Evolutionary conservation across 2,113 vertebrate species (phyloP).

Genomic region (Chaetodon auriga): DNA sequence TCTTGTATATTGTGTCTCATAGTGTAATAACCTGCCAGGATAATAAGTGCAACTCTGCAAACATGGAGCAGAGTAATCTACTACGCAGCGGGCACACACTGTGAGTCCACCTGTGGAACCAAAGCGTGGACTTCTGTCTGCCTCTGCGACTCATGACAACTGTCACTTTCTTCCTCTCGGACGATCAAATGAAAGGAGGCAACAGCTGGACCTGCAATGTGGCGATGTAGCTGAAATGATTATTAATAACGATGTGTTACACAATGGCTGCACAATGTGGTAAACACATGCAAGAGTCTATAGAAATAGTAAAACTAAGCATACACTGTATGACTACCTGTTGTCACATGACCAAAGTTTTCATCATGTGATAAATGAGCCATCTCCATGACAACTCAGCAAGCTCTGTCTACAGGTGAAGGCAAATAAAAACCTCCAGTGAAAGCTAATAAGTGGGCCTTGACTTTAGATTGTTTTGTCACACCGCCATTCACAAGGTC

Average conservation of each 20-base stretch:
- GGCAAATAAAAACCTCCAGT: background rate
- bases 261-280: background rate
- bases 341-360: background rate
- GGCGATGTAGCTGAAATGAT: too few relatives aligned
- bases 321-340: background rate
- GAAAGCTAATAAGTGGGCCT: background rate
- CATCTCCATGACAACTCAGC: background rate
- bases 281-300: background rate
- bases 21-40: conserved; percentile 48
- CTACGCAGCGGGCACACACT: background rate
- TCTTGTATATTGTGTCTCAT: conserved; percentile 20
- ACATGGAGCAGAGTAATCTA: conserved; percentile 35
- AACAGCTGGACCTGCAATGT: background rate
- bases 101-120: background rate
- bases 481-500: background rate
- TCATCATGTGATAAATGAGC: background rate
- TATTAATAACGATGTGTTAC: too few relatives aligned
- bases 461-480: background rate
- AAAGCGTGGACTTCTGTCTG: background rate
- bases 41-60: conserved; percentile 51
- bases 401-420: background rate
- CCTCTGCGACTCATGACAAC: conserved; percentile 1
- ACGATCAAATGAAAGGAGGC: background rate
- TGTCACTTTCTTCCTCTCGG: background rate
- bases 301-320: background rate